phyloP scores from a whole-genome alignment of 1,140 invertebrate species.

The Pseudomyrmex dendroicus region DNA sequence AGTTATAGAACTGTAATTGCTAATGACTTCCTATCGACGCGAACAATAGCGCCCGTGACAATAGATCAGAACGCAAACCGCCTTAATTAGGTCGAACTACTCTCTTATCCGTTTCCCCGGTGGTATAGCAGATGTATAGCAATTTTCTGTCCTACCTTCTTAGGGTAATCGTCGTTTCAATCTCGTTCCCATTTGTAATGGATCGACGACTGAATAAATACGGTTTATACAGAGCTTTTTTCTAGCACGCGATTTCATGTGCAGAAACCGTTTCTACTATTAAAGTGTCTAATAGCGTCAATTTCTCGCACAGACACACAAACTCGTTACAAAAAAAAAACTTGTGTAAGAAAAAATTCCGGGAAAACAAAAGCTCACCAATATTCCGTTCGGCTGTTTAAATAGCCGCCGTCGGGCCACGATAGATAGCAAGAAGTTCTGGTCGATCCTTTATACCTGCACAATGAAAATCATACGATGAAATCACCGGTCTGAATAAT shows the following conservation, averaged over 20 bases:
- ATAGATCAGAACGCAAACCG: neutral
- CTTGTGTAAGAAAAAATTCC: neutral
- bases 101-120: constrained; percentile 60
- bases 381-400: constrained; percentile 86
- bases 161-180: constrained; percentile 2
- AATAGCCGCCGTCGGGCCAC: constrained; percentile 89
- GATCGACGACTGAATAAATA: neutral
- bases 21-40: neutral
- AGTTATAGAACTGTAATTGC: neutral
- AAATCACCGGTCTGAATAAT: no score
- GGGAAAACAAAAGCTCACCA: constrained; percentile 76
- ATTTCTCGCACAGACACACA: neutral
- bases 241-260: constrained; percentile 62
- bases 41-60: neutral
- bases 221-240: constrained; percentile 20
- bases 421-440: constrained; percentile 87
- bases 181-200: constrained; percentile 33
- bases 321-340: neutral
- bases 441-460: constrained; percentile 86
- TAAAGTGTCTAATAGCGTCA: neutral
- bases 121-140: constrained; percentile 7
- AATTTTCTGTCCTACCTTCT: constrained; percentile 17
- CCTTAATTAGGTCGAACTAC: constrained; percentile 67
- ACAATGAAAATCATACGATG: constrained; percentile 19
- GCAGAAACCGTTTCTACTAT: neutral